phyloP scores from a whole-genome alignment of 2,888 invertebrate species.

The Rhopalosiphum nymphaeae region DNA sequence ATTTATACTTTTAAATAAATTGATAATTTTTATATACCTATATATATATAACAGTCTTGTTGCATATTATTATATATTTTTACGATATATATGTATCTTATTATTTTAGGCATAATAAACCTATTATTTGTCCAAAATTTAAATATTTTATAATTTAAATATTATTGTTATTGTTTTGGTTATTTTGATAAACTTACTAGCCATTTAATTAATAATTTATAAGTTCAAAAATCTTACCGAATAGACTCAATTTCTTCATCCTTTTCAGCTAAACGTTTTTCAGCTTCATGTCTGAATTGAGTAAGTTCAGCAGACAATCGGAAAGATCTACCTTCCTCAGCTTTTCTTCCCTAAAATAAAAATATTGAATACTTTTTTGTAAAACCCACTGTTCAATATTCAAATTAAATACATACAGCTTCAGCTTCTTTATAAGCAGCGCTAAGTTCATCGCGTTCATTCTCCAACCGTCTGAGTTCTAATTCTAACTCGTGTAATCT shows the following conservation, averaged over 20 bases:
- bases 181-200: slow-evolving; percentile 8
- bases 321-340: slow-evolving; percentile 95
- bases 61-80: no score
- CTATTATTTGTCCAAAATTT: background rate
- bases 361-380: background rate
- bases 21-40: background rate
- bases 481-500: slow-evolving; percentile 97
- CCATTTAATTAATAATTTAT: background rate
- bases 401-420: slow-evolving; percentile 79
- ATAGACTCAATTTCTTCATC: slow-evolving; percentile 98
- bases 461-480: slow-evolving; percentile 97
- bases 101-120: background rate
- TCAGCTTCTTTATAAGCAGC: slow-evolving; percentile 99
- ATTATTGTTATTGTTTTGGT: background rate
- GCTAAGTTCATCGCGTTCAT: slow-evolving; percentile 98
- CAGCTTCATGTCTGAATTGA: slow-evolving; percentile 96
- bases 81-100: background rate
- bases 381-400: background rate
- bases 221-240: slow-evolving; percentile 79
- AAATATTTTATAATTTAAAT: background rate
- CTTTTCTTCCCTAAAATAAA: slow-evolving; percentile 86
- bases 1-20: background rate
- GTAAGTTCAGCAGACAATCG: slow-evolving; percentile 93
- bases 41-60: no score
- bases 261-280: slow-evolving; percentile 96